phyloP scores from a whole-genome alignment of 2,797 vertebrate genomes.

The Ptychobarbus kaznakovi region DNA sequence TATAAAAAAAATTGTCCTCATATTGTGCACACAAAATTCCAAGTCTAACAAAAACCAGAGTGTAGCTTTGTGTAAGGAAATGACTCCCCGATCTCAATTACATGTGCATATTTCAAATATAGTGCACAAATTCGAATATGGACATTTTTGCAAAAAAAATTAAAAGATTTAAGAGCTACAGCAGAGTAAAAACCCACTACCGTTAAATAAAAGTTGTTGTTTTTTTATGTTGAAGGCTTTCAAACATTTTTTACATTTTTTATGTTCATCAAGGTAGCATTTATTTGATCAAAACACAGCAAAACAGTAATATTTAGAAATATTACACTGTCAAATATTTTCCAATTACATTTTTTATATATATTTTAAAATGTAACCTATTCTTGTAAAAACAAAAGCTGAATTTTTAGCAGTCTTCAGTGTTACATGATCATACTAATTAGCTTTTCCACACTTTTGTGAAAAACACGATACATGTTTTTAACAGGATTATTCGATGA shows the following conservation, averaged over 20 bases:
- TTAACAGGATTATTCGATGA: not conserved
- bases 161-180: not conserved
- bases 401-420: not conserved
- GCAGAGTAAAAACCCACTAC: not conserved
- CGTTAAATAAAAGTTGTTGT: too few relatives aligned
- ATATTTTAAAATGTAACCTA: not conserved
- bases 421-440: not conserved
- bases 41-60: not conserved
- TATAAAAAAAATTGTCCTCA: not conserved
- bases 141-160: not conserved
- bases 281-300: not conserved
- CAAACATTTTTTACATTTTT: not conserved
- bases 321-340: not conserved
- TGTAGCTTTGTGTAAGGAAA: not conserved
- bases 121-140: not conserved
- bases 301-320: not conserved
- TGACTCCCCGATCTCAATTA: not conserved
- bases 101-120: not conserved
- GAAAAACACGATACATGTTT: not conserved
- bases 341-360: not conserved
- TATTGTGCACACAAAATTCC: not conserved
- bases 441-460: not conserved
- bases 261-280: too few relatives aligned
- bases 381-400: not conserved
- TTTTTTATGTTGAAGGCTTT: too few relatives aligned